Base-by-base conservation (phyloP, 2,888 invertebrate species). In the Pomacea canaliculata region DNA sequence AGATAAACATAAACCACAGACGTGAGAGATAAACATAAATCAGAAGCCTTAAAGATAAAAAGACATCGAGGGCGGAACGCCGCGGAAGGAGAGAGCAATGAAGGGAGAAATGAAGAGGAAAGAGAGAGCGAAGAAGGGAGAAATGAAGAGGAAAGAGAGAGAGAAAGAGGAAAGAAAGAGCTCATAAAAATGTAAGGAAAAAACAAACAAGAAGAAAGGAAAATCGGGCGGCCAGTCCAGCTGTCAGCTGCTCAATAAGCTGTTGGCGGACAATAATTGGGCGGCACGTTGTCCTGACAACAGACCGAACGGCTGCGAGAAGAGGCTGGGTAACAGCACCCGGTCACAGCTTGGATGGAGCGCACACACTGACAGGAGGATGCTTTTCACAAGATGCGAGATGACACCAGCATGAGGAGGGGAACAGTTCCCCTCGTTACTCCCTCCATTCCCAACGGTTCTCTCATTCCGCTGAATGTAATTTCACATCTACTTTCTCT, bases 101-200 rank as follows among this genome's bases (percentile, higher is more conserved):
- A 73, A 23, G 51, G 19, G 51, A 7, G 48, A 23, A 73, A 8
- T 19, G 49, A 63, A 12, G 51, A 49, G 13, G 19, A 62, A 63
- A 13, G 71, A 59, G 48, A 51, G 69, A 70, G 69, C 73, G 69
- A 69, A 46, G 49, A n/a, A 69, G 16, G 19, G 51, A 69, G 49
- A 19, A 62, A 62, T 27, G 49, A 67, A 19, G 67, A 9, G 65
- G 27, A 56, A 12, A 66, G 66, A 37, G 16, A 37, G 16, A 48
- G 56, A 66, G 13, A 49, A 56, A 67, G 5, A 51, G 74, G 73
- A 56, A 51, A 51, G 51, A 13, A 56, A 56, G 12, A 56, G 51
- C 16, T 56, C 51, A 56, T 56, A 56, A 16, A 16, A 16, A 56
- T 56, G 51, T 16, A 56, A 16, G 16, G 16, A 56, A 56, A 56